Percentiles rank a stretch among this genome's conserved stretches.
phyloP scores from a whole-genome alignment of 2,113 vertebrate species.

The Nycticorax nycticorax region DNA sequence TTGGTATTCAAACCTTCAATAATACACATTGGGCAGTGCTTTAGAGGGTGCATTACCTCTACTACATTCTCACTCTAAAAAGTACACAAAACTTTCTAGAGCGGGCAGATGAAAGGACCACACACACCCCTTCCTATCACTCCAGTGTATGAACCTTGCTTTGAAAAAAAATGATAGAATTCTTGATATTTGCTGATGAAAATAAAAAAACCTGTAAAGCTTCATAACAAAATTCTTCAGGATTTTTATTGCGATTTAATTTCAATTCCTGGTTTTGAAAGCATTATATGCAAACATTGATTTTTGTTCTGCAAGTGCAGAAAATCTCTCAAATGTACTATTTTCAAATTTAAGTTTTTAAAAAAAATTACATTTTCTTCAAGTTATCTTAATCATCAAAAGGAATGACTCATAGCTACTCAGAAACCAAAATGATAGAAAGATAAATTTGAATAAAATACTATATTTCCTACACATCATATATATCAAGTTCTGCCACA shows the following conservation, averaged over 20 bases:
- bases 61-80: neutral
- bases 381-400: neutral
- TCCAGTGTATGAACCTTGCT: neutral
- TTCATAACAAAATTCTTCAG: neutral
- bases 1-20: neutral
- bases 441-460: neutral
- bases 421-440: neutral
- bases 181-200: neutral
- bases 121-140: too few relatives aligned
- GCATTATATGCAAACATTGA: neutral
- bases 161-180: neutral
- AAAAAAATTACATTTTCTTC: neutral
- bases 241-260: neutral
- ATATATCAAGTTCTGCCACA: neutral
- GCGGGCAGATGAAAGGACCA: neutral
- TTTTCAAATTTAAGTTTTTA: neutral
- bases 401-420: neutral
- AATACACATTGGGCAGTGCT: neutral
- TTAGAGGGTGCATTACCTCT: neutral
- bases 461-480: neutral
- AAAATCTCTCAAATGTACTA: neutral
- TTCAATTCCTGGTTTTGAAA: neutral
- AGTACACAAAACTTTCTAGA: neutral
- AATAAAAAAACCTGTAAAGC: neutral
- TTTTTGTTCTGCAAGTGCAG: neutral